Base-by-base conservation (phyloP, 2,888 invertebrate species). In the Gortyna flavago region DNA sequence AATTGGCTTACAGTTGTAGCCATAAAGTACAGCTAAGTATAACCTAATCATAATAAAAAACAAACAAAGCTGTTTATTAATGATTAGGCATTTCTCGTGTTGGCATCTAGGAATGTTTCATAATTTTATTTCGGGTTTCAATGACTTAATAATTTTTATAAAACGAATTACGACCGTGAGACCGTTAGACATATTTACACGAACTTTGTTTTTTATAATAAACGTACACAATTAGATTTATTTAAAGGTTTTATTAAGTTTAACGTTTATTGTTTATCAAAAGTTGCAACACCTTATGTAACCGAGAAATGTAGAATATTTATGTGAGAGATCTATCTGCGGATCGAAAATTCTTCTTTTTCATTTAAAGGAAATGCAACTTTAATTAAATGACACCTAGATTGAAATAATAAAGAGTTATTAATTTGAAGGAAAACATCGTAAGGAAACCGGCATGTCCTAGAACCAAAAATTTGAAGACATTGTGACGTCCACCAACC, bases 31-130 rank as follows among this genome's bases (percentile, higher is more conserved):
- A 62, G 54, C 35, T 48, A 61, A 35, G 35, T 41, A 41, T 72
- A 69, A 57, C n/a, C 48, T n/a, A 76, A 76, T 79, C 64, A 81
- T 75, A 78, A 74, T 68, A 41, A 76, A 72, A 44, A 41, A 76
- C 67, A 70, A 71, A 73, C 54, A 29, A 72, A 79, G 61, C 18
- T 80, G 83, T 88, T 86, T 78, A 25, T 62, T 87, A 87, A 85
- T 79, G 72, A 72, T 67, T 35, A 79, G 72, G 66, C 35, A 85
- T 88, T 81, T 80, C 35, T 80, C 79, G 78, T 82, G 80, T 61
- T 69, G 59, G 80, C 72, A 87, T 81, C 54, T 72, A 67, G 38
- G 82, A 82, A 85, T 84, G 76, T 73, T 69, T 51, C 59, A 38
- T 59, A 79, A 76, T 82, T 67, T 72, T 79, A 80, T 74, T 72